These are phyloP conservation scores for Zaprionus davidi DNA, from an alignment of 1,140 invertebrate genomes.

Conservation along the genomic window DNA sequence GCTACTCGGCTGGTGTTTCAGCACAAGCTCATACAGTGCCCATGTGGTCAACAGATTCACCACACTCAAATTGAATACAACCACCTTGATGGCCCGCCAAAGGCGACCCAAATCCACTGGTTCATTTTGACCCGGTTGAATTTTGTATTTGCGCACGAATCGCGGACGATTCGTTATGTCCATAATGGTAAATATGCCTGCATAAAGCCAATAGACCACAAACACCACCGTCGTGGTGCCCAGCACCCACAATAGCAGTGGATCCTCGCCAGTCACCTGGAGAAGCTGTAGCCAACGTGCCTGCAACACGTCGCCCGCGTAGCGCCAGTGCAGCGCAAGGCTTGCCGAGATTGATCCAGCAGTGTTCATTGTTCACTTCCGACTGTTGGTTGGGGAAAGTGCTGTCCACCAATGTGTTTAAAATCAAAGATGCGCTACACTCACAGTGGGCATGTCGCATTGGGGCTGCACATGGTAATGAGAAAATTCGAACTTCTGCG, in stretches of 20 bases:
- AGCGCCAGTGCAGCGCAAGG: conserved; percentile 42
- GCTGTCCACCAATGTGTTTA: background rate
- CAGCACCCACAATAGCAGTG: conserved; percentile 87
- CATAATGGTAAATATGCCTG: conserved; percentile 89
- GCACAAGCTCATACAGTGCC: conserved; percentile 87
- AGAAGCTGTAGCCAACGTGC: conserved; percentile 50
- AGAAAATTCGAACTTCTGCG: background rate
- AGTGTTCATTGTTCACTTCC: conserved; percentile 18
- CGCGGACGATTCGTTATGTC: conserved; percentile 90
- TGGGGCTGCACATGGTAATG: background rate
- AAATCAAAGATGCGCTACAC: background rate
- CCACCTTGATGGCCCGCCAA: conserved; percentile 87
- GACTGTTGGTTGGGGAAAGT: conserved; percentile 15
- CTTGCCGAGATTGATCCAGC: conserved; percentile 20
- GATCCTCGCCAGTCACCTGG: conserved; percentile 85
- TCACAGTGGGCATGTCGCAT: background rate
- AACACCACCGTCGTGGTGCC: conserved; percentile 86
- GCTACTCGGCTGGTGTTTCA: conserved; percentile 65
- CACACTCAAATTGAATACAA: conserved; percentile 91
- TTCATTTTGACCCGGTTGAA: conserved; percentile 91
- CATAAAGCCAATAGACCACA: conserved; percentile 90
- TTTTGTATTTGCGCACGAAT: conserved; percentile 90
- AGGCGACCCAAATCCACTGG: conserved; percentile 86
- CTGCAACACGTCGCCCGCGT: conserved; percentile 55
- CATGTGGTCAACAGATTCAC: conserved; percentile 88